Conservation (phyloP, 2,888 invertebrate species). For the Spialia ferax region DNA sequence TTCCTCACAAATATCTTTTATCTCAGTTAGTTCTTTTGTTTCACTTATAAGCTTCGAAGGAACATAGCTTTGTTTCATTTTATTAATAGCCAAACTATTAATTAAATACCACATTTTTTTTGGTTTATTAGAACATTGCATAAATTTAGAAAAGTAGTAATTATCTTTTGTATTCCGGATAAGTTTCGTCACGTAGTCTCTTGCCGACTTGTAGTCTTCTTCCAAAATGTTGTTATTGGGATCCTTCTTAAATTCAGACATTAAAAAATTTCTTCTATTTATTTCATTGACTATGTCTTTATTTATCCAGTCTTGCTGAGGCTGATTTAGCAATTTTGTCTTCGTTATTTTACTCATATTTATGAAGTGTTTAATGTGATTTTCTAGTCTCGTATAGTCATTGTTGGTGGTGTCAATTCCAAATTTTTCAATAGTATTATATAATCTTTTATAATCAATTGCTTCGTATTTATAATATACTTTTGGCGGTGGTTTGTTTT, state of each 20-base stretch:
- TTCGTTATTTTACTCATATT: not conserved
- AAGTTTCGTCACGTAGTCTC: not conserved
- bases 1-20: conserved; percentile 6
- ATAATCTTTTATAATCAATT: not conserved
- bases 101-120: not conserved
- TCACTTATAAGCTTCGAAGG: not conserved
- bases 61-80: not conserved
- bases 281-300: not conserved
- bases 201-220: not conserved
- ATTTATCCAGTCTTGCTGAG: not conserved
- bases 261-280: not conserved
- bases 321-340: not conserved
- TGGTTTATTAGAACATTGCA: conserved; percentile 3
- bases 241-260: not conserved
- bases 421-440: not conserved
- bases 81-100: not conserved
- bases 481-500: not conserved
- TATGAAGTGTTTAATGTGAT: not conserved
- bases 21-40: not conserved
- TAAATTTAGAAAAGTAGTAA: not conserved
- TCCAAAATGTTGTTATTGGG: no score
- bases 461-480: not conserved
- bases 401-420: not conserved
- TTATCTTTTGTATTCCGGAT: not conserved
- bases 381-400: not conserved